Conservation (phyloP, 2,888 invertebrate species). For the Dioctria linearis region DNA sequence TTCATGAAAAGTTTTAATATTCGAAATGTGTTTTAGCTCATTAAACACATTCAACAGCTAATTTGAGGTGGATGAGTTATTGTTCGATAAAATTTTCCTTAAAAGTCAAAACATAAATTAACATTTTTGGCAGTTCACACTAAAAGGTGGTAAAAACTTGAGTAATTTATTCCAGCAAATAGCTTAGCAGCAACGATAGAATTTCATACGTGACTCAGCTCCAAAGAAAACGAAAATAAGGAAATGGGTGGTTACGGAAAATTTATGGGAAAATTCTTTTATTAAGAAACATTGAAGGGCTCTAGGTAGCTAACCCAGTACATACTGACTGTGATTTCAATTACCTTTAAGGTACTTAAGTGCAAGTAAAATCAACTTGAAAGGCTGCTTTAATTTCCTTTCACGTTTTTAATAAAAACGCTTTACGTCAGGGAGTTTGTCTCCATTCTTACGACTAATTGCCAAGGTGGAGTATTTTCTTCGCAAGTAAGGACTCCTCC, state of each 20-base stretch:
- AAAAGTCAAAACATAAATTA: slow-evolving; percentile 1
- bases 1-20: slow-evolving; percentile 3
- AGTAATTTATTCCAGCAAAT: neutral
- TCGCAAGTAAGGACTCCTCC: neutral
- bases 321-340: neutral
- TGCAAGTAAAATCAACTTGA: too few species aligned
- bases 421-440: neutral
- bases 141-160: slow-evolving; percentile 25
- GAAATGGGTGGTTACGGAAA: neutral
- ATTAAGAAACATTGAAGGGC: neutral
- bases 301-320: neutral
- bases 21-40: slow-evolving; percentile 18
- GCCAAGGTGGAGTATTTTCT: neutral
- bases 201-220: neutral
- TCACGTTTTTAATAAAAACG: neutral
- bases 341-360: neutral
- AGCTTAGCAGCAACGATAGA: neutral
- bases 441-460: neutral
- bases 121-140: slow-evolving; percentile 5
- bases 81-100: neutral
- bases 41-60: slow-evolving; percentile 16
- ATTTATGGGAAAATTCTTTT: slow-evolving; percentile 1
- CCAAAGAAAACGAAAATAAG: neutral
- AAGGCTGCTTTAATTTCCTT: neutral
- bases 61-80: slow-evolving; percentile 5